Conservation (phyloP, 1,140 invertebrate species). For the Trichonephila inaurata region DNA sequence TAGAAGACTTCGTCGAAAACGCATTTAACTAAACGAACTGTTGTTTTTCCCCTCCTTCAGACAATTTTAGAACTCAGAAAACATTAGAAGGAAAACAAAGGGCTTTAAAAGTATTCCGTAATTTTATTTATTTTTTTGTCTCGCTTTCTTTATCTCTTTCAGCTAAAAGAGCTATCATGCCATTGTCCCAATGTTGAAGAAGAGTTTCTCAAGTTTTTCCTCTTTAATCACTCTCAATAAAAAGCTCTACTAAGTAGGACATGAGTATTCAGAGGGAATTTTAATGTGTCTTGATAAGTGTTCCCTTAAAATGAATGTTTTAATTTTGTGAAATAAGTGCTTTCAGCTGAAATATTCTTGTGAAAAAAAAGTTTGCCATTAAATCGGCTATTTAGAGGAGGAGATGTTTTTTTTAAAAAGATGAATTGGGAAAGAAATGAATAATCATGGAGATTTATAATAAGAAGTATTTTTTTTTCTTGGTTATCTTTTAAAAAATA, state of each 20-base stretch:
- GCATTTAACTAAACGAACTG: slow-evolving; percentile 16
- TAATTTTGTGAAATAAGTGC: slow-evolving; percentile 32
- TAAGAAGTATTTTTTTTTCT: too few relatives aligned
- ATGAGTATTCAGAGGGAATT: slow-evolving; percentile 5
- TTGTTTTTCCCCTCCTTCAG: background rate
- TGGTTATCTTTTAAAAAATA: too few relatives aligned
- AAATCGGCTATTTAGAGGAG: background rate
- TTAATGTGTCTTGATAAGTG: slow-evolving; percentile 23
- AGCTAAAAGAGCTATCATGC: slow-evolving; percentile 47
- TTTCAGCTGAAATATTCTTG: background rate
- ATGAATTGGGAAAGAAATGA: background rate
- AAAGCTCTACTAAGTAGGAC: slow-evolving; percentile 35
- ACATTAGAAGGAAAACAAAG: slow-evolving; percentile 58
- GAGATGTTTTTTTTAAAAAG: background rate
- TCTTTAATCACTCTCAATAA: slow-evolving; percentile 47
- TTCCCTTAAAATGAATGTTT: slow-evolving; percentile 53
- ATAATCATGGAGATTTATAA: background rate
- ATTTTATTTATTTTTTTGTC: slow-evolving; percentile 23
- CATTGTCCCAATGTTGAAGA: slow-evolving; percentile 19
- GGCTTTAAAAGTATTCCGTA: slow-evolving; percentile 36
- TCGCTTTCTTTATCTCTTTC: background rate
- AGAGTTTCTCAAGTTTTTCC: background rate
- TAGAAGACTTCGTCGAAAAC: background rate
- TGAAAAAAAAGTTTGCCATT: background rate
- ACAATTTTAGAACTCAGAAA: slow-evolving; percentile 30